A percentile compares a stretch with the other conserved stretches of the same genome.
phyloP scores from a whole-genome alignment of 2,797 vertebrate genomes.

The Podarcis siculus region DNA sequence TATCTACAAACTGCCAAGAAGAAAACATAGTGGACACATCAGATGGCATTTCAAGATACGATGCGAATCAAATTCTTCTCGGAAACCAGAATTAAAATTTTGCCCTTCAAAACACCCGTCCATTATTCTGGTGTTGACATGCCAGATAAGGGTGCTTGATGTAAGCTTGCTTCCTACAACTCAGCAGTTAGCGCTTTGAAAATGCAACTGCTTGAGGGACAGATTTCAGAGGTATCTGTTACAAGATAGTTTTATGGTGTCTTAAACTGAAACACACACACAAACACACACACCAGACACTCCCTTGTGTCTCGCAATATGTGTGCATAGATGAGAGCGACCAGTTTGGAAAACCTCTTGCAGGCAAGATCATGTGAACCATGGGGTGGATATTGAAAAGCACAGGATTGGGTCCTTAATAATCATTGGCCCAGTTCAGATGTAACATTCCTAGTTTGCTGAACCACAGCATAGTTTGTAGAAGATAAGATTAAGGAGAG shows the following conservation, averaged over 20 bases:
- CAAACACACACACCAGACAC: too few relatives aligned
- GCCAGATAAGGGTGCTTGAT: not conserved
- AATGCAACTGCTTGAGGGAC: not conserved
- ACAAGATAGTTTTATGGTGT: not conserved
- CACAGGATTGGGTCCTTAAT: not conserved
- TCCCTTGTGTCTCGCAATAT: too few relatives aligned
- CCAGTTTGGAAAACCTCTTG: not conserved
- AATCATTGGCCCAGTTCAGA: not conserved
- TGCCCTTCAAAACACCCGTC: not conserved
- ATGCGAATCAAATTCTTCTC: slow-evolving; percentile 14
- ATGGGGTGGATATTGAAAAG: not conserved
- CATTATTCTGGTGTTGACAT: not conserved
- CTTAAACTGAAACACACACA: not conserved
- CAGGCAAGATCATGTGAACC: not conserved
- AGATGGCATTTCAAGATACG: not conserved
- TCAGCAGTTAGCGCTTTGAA: not conserved
- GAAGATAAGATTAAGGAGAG: too few relatives aligned
- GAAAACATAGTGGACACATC: not conserved
- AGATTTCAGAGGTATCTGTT: not conserved
- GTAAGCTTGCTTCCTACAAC: not conserved
- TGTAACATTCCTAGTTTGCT: not conserved
- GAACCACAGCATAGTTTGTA: not conserved
- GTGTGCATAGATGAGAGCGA: not conserved
- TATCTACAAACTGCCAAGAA: not conserved
- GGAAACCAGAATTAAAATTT: slow-evolving; percentile 28